Evolutionary conservation across 2,888 invertebrate genomes (phyloP), one percentile per base, ranked within the genome.

Genomic region (Bedellia somnulentella): DNA sequence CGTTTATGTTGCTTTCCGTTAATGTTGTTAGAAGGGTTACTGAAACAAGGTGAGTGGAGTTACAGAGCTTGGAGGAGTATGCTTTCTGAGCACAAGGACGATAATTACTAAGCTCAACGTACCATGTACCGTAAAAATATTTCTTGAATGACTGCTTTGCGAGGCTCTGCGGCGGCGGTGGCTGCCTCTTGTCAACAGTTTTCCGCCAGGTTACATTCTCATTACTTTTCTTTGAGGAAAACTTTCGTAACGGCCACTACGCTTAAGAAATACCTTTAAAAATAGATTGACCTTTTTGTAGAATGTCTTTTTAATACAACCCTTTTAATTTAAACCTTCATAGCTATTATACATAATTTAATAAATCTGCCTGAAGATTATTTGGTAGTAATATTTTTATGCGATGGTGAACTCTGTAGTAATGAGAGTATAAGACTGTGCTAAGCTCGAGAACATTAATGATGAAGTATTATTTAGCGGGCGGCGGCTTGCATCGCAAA

Each of bases 121-220:
- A 39, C 50, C 50, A 52, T 56, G 55, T 57, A 60, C 57, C 50
- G 52, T 53, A 60, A 62, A 70, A 67, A 66, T 56, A 53, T 57
- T 64, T 62, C 44, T 44, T 53, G 49, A 59, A 47, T 50, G 49
- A 47, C 48, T 45, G 54, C 51, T 56, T 49, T 50, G 49, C 41
- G 49, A 55, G 49, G 8, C 6, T 5, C 13, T 12, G 17, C 46
- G 49, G 41, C 34, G 35, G 34, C 18, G 30, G 47, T 48, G 49
- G 26, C 14, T 17, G 18, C 10, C 11, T 11, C 44, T 34, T 49
- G 47, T 45, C 54, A 46, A 58, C 57, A 57, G 54, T 62, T 68
- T 73, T 67, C 62, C 66, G 62, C 67, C 52, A 52, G 64, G 70
- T 71, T 68, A 62, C 58, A 62, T 63, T 68, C 70, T 68, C 68